Base-by-base conservation (phyloP, 2,888 invertebrate genomes). In the Orthonevra nobilis region DNA sequence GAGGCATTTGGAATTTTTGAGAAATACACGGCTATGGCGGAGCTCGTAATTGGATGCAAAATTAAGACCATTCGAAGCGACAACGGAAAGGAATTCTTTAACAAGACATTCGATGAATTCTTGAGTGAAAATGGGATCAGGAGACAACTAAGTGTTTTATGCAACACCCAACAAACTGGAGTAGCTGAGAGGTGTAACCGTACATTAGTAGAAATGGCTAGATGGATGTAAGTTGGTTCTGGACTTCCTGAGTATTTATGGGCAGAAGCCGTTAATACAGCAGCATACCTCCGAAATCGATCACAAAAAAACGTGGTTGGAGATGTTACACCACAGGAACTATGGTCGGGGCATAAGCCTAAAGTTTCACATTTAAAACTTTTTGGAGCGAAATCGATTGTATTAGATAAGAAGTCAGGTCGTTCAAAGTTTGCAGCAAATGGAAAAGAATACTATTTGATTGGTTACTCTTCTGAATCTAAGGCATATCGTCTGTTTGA, bases 201-300 rank as follows among this genome's bases (percentile, higher is more conserved):
- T 0, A 81, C 72, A 0, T 30, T 79, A 26, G 30, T 84, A 10
- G 83, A 84, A 40, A 79, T 81, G 50, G 84, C 84, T 2, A 68
- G 85, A 12, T 70, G 82, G 6, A 83, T 86, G 81, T 30, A 86
- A 6, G 34, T 81, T 0, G 54, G 82, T 4, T 50, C 81, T 10
- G 60, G 63, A 2, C 44, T 84, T 7, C 82, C 23, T 83, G 86
- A 70, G 28, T 34, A 70, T 19, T 58, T 82, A 12, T 83, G 83
- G 40, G 82, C 46, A 17, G 77, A 81, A 5, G 81, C 74, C 12
- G 9, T 61, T 3, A 60, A 54, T 1, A 81, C 73, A 17, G 50
- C 66, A 7, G 52, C 36, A 10, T 81, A 64, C 48, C 9, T 70
- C 6, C n/a, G 69, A 28, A 74, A 81, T 26, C 4, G 61, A 10